Conservation (phyloP, 2,797 vertebrate genomes). For the Sebastes iracundus region DNA sequence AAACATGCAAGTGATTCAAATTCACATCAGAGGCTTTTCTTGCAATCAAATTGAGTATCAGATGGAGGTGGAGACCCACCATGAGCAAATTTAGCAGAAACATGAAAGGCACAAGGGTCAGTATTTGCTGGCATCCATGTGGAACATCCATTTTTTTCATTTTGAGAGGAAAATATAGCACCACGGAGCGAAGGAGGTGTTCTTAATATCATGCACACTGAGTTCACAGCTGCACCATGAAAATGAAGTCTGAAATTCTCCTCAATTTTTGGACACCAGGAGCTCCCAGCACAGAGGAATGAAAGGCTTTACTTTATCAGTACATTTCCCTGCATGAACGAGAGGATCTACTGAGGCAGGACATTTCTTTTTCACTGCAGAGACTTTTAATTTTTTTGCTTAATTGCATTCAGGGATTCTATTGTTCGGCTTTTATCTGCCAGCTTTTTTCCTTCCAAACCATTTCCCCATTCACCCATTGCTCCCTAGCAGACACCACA, state of each 20-base stretch:
- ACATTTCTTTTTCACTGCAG: slow-evolving; percentile 64
- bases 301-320: slow-evolving; percentile 64
- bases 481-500: slow-evolving; percentile 44
- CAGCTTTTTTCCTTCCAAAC: slow-evolving; percentile 51
- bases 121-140: slow-evolving; percentile 31
- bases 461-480: slow-evolving; percentile 37
- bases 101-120: slow-evolving; percentile 16
- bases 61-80: not conserved
- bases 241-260: slow-evolving; percentile 57
- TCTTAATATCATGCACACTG: slow-evolving; percentile 53
- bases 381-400: slow-evolving; percentile 69
- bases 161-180: slow-evolving; percentile 41
- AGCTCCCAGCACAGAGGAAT: slow-evolving; percentile 39
- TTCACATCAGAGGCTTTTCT: not conserved
- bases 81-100: slow-evolving; percentile 14
- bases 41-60: not conserved
- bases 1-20: slow-evolving; percentile 7
- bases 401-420: slow-evolving; percentile 76
- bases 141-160: slow-evolving; percentile 34
- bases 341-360: slow-evolving; percentile 72
- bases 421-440: slow-evolving; percentile 71
- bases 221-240: slow-evolving; percentile 42
- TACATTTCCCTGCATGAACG: slow-evolving; percentile 51
- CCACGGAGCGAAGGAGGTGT: slow-evolving; percentile 9
- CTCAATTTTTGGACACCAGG: slow-evolving; percentile 47